Evolutionary conservation across 2,888 invertebrate genomes (phyloP), one percentile per base, ranked within the genome.

Genomic region (Drosophila siamana): DNA sequence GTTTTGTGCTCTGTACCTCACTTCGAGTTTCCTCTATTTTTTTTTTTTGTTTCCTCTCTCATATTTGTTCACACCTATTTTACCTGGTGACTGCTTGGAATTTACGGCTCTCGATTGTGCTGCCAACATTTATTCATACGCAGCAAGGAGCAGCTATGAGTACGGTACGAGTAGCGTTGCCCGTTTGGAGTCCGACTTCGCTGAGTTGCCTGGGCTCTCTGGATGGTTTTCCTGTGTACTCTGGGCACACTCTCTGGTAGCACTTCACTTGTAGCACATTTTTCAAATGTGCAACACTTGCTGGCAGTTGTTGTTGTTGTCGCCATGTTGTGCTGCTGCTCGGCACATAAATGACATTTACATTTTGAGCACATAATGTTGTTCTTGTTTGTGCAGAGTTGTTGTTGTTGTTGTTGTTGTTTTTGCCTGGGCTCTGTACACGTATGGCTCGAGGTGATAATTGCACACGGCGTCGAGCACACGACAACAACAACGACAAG

Each of bases 241-340:
- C 56, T 46, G 36, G 28, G 43, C n/a, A 33, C 52, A n/a, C 38
- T 57, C 61, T 40, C 67, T 52, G 46, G 44, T 11, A 61, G 63
- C 75, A 80, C 78, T 83, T 75, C 76, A 74, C 52, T 71, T 64
- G 78, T 59, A 80, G 67, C 80, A 80, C 73, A 85, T 82, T 82
- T 80, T 75, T 83, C 80, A 85, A 83, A 85, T 82, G 80, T 80
- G 86, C 86, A 83, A 78, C 86, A 80, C 80, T 83, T 80, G 78
- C 67, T 19, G 40, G 15, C 52, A 70, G 64, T 60, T 43, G 60
- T 60, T 55, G 70, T 36, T 74, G 63, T 33, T 47, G 64, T 46
- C 62, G 73, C 48, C 64, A 38, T 61, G 59, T 55, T 65, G 67
- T 69, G 51, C 47, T 69, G 51, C 47, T 69, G 66, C 63, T 65